Evolutionary conservation across 1,140 invertebrate genomes (phyloP).

Genomic region (Scaptodrosophila lebanonensis): DNA sequence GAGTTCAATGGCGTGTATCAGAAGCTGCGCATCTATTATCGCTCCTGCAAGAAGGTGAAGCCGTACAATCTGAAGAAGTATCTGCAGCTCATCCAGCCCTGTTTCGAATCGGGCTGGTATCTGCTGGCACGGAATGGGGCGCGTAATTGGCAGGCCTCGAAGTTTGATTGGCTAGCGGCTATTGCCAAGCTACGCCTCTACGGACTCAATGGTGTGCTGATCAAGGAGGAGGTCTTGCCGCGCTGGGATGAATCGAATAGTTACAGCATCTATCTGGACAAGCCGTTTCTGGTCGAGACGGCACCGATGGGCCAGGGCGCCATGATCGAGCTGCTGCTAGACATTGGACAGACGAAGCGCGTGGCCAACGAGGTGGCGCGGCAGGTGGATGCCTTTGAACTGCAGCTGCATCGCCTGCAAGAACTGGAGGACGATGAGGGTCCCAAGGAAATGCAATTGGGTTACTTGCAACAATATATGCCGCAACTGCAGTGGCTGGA

Average conservation of each 20-base stretch:
- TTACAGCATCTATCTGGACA: slow-evolving; percentile 65
- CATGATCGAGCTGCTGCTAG: slow-evolving; percentile 64
- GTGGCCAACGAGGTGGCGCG: slow-evolving; percentile 61
- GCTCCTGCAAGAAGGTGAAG: slow-evolving; percentile 66
- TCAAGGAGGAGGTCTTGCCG: slow-evolving; percentile 60
- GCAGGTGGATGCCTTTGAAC: slow-evolving; percentile 52
- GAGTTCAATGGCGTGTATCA: slow-evolving; percentile 33
- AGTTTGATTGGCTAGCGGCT: slow-evolving; percentile 58
- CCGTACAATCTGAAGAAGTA: slow-evolving; percentile 74
- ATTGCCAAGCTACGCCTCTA: slow-evolving; percentile 55
- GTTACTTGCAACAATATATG: slow-evolving; percentile 58
- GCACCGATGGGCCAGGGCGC: slow-evolving; percentile 64
- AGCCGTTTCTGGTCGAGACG: slow-evolving; percentile 55
- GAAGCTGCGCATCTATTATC: slow-evolving; percentile 58
- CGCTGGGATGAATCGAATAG: slow-evolving; percentile 62
- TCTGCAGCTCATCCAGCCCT: slow-evolving; percentile 48
- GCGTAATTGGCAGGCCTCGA: slow-evolving; percentile 47
- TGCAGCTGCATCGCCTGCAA: slow-evolving; percentile 59
- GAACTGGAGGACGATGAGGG: slow-evolving; percentile 68
- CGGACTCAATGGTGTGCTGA: slow-evolving; percentile 61
- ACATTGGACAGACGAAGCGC: slow-evolving; percentile 67
- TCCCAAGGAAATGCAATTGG: slow-evolving; percentile 60
- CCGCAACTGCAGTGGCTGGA: slow-evolving; percentile 56
- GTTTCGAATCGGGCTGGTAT: slow-evolving; percentile 47
- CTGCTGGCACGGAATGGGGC: slow-evolving; percentile 42